Base-by-base conservation (phyloP, 2,888 invertebrate species). In the Ashinkailepas kermadecensis region DNA sequence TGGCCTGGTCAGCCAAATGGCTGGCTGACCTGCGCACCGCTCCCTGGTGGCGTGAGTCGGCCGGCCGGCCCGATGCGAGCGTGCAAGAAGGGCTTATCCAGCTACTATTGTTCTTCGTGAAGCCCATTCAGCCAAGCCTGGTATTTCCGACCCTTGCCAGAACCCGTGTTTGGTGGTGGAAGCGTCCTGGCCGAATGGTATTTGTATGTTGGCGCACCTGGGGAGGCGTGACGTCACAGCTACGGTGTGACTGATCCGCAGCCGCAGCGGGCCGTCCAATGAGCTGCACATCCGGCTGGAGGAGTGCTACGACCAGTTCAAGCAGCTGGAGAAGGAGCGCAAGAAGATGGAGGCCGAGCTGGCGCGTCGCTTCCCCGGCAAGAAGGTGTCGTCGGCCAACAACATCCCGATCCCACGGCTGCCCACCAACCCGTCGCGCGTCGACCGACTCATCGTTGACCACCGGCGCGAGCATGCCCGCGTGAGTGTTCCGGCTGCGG, bases 221-320 rank as follows among this genome's bases (percentile, higher is more conserved):
- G 23, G 15, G 1, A 11, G 11, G n/a, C 6, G 70, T 70, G 3
- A 39, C 25, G 39, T 39, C 39, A 39, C 39, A 18, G 70, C 70
- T 23, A 12, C 2, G 0, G 10, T 9, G n/a, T 70, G 70, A 70
- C 74, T 25, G 74, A 10, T 21, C 15, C 18, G 57, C 78, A 83
- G 83, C 78, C 88, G 90, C 70, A 87, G 89, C 88, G 91, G 88
- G 85, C 89, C 89, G 7, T 90, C 91, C 0, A 89, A 90, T 59
- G 91, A 93, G 62, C 89, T 94, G 4, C 93, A 93, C 87, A 89
- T 91, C 13, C 90, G 92, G 0, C 88, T 94, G 10, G 94, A 94
- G 86, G 92, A 93, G 81, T 93, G 93, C 86, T 93, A 93, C 86
- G 93, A 93, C 83, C 94, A 94, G 85, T 94, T 94, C 89, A 91